A percentile compares a stretch with the other conserved stretches of the same genome.
phyloP scores from a whole-genome alignment of 2,888 invertebrate genomes.

The Trissoscelio sp. region DNA sequence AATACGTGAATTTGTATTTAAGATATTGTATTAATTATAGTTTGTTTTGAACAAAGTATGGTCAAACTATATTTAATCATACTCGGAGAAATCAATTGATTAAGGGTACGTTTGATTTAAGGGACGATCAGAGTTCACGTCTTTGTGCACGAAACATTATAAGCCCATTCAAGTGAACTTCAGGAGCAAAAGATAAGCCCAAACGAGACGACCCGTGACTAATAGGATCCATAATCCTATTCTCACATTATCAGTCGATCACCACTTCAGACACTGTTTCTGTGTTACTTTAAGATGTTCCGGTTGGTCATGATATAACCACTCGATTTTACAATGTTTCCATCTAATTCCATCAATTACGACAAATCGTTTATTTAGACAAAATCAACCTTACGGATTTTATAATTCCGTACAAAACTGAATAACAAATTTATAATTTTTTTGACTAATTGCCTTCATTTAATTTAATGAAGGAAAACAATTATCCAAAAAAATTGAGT shows the following conservation, averaged over 20 bases:
- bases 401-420: too few species aligned
- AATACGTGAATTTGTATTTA: too few species aligned
- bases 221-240: slow-evolving; percentile 73
- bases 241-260: slow-evolving; percentile 54
- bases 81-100: slow-evolving; percentile 7
- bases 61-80: too few species aligned
- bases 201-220: slow-evolving; percentile 71
- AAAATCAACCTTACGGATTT: background rate
- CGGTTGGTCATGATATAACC: slow-evolving; percentile 16
- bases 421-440: too few species aligned
- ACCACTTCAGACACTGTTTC: slow-evolving; percentile 45
- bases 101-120: slow-evolving; percentile 25
- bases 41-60: too few species aligned
- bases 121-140: slow-evolving; percentile 5
- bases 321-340: background rate
- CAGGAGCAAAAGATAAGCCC: slow-evolving; percentile 53
- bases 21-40: too few species aligned
- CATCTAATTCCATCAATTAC: too few species aligned
- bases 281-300: slow-evolving; percentile 54
- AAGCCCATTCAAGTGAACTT: slow-evolving; percentile 58
- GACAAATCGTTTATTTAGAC: background rate
- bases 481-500: too few species aligned
- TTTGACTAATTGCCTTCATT: too few species aligned
- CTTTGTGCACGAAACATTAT: slow-evolving; percentile 56
- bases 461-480: too few species aligned